Evolutionary conservation across 2,113 vertebrate genomes (phyloP).

Genomic region (Pionites leucogaster): DNA sequence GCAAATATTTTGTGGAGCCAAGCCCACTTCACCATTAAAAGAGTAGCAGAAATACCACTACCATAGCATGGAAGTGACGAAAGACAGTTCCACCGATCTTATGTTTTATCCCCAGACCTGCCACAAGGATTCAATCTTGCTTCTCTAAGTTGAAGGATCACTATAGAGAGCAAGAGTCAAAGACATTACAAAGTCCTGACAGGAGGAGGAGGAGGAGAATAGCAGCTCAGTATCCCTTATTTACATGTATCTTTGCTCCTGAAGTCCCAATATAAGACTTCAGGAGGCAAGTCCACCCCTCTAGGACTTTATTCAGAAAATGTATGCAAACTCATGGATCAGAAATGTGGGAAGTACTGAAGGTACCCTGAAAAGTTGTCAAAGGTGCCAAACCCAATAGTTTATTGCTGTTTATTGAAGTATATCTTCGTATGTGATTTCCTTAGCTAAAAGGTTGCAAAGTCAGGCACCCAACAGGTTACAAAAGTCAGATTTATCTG

Average conservation of each 20-base stretch:
- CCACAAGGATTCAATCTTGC: background rate
- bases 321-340: background rate
- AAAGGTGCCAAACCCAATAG: background rate
- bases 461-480: conserved; percentile 5
- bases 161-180: background rate
- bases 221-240: background rate
- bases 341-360: background rate
- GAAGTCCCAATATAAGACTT: background rate
- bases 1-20: conserved; percentile 19
- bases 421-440: background rate
- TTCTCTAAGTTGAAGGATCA: background rate
- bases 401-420: background rate
- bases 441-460: background rate
- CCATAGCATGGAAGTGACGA: accelerated
- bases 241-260: background rate
- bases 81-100: background rate
- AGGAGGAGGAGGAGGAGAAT: background rate
- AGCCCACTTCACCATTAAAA: background rate
- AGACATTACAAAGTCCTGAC: background rate
- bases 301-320: background rate
- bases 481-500: background rate
- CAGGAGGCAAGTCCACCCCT: background rate
- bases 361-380: background rate
- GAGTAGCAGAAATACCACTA: background rate
- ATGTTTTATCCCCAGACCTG: background rate